Percentiles rank a stretch among this genome's conserved stretches.
Conservation (phyloP, 2,797 vertebrate genomes). For the Syngnathus acus region DNA sequence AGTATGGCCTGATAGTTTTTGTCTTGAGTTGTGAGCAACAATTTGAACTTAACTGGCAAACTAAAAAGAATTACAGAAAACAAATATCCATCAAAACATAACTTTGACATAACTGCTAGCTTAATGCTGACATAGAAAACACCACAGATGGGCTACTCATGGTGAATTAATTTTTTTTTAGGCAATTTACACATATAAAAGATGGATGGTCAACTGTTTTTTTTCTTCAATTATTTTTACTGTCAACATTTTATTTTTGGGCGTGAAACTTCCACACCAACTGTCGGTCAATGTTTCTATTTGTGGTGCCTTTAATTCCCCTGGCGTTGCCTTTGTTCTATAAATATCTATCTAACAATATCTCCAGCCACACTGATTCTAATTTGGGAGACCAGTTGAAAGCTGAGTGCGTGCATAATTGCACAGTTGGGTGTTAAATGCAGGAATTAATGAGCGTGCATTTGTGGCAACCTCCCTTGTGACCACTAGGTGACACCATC, state of each 20-base stretch:
- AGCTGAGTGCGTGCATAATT: neutral
- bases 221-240: too few relatives aligned
- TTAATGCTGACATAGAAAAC: neutral
- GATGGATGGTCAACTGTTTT: too few relatives aligned
- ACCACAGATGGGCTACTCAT: neutral
- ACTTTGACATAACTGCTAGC: too few relatives aligned
- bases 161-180: too few relatives aligned
- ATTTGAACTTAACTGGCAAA: neutral
- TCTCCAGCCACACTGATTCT: neutral
- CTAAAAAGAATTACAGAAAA: neutral
- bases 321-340: neutral
- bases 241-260: too few relatives aligned
- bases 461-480: constrained; percentile 26
- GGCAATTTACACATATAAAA: neutral
- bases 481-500: constrained; percentile 67
- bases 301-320: neutral
- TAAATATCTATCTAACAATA: neutral
- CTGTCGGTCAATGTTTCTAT: neutral
- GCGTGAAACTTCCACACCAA: neutral
- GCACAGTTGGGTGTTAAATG: neutral
- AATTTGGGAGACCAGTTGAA: neutral
- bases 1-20: neutral
- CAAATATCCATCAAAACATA: neutral
- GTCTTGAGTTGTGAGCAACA: neutral
- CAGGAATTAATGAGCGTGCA: neutral